phyloP scores from a whole-genome alignment of 1,140 invertebrate genomes.

The Oreohelix idahoensis region DNA sequence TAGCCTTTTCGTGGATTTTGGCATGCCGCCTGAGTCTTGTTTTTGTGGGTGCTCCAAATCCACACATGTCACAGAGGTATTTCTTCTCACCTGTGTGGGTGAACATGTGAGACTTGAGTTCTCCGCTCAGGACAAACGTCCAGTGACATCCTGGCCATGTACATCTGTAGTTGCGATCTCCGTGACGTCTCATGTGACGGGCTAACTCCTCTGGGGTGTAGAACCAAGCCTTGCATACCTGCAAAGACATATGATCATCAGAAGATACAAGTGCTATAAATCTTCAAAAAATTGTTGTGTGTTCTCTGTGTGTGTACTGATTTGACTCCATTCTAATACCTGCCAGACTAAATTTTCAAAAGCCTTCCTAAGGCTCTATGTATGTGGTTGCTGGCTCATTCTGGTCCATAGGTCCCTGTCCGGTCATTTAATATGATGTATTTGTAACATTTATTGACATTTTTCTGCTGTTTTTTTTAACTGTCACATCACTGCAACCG shows the following conservation, averaged over 20 bases:
- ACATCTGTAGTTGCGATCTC: conserved; percentile 78
- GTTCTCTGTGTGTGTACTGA: no score
- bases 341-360: no score
- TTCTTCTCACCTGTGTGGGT: conserved; percentile 72
- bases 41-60: conserved; percentile 82
- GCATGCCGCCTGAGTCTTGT: conserved; percentile 80
- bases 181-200: conserved; percentile 79
- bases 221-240: conserved; percentile 77
- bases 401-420: no score
- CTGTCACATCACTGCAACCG: no score
- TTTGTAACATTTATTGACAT: no score
- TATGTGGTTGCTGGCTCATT: no score
- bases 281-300: no score
- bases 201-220: conserved; percentile 75
- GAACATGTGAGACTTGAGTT: conserved; percentile 63
- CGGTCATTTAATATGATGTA: no score
- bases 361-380: no score
- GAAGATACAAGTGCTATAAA: no score
- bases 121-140: conserved; percentile 72
- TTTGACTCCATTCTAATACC: no score
- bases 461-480: no score
- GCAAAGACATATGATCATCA: neutral
- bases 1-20: conserved; percentile 67
- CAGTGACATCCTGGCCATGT: conserved; percentile 71
- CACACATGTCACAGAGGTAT: conserved; percentile 79